phyloP scores from a whole-genome alignment of 2,888 invertebrate species.

The Agapetus fuscipes region DNA sequence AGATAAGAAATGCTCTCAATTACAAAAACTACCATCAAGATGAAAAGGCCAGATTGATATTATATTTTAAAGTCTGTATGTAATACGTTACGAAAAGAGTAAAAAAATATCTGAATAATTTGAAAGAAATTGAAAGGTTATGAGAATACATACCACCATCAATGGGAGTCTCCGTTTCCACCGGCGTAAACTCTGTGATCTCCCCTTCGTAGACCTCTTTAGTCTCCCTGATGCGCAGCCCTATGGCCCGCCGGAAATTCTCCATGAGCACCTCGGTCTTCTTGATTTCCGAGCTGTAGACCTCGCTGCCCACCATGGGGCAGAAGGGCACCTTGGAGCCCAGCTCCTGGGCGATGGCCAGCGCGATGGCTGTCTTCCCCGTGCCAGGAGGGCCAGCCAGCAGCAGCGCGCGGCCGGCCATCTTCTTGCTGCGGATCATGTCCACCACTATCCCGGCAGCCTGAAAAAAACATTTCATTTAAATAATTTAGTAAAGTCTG shows the following conservation, averaged over 20 bases:
- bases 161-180: slow-evolving; percentile 88
- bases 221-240: slow-evolving; percentile 86
- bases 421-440: slow-evolving; percentile 90
- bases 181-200: slow-evolving; percentile 95
- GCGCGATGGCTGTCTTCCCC: slow-evolving; percentile 95
- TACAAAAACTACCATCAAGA: no score
- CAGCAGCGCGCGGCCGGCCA: slow-evolving; percentile 93
- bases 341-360: slow-evolving; percentile 96
- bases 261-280: slow-evolving; percentile 99
- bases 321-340: slow-evolving; percentile 95
- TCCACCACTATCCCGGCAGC: slow-evolving; percentile 97
- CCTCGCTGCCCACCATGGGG: slow-evolving; percentile 88
- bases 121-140: no score
- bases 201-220: slow-evolving; percentile 99
- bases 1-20: no score
- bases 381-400: slow-evolving; percentile 95
- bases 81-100: no score
- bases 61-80: no score
- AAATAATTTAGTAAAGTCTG: no score
- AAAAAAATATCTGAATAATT: no score
- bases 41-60: no score
- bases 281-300: slow-evolving; percentile 97
- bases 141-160: slow-evolving; percentile 85
- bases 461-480: slow-evolving; percentile 37
- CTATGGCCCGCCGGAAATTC: slow-evolving; percentile 95